phyloP scores from a whole-genome alignment of 2,113 vertebrate species.

The Lethenteron reissneri region DNA sequence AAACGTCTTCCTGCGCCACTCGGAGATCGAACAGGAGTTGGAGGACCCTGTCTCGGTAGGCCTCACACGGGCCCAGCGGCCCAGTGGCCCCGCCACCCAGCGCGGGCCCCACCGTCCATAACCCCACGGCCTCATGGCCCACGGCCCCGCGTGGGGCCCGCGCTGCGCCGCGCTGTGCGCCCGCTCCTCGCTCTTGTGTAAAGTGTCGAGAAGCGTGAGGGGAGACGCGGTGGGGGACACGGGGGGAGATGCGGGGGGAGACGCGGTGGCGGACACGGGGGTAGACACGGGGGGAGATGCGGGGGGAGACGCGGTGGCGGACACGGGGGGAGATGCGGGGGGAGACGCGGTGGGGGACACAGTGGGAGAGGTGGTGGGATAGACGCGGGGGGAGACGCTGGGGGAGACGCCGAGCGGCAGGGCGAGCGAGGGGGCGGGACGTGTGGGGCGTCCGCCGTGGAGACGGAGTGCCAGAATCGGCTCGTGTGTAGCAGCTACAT shows the following conservation, averaged over 20 bases:
- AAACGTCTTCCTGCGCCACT: conserved; percentile 82
- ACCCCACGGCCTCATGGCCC: background rate
- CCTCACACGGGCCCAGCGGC: background rate
- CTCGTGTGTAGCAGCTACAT: background rate
- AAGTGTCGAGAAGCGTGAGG: background rate
- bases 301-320: too few relatives aligned
- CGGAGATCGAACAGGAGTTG: conserved; percentile 72
- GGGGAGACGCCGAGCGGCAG: too few relatives aligned
- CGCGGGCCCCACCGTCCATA: background rate
- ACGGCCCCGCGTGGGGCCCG: background rate
- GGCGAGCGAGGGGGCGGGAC: too few relatives aligned
- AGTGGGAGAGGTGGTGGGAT: too few relatives aligned
- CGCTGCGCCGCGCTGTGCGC: background rate
- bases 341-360: too few relatives aligned
- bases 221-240: too few relatives aligned
- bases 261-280: too few relatives aligned
- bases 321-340: too few relatives aligned
- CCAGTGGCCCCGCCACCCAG: background rate
- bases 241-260: too few relatives aligned
- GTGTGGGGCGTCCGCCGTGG: background rate
- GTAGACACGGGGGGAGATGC: too few relatives aligned
- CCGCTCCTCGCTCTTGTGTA: background rate
- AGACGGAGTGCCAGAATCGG: background rate
- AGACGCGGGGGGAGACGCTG: too few relatives aligned
- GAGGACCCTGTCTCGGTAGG: conserved; percentile 72